Conservation (phyloP, 2,888 invertebrate species). For the Tubiluchus corallicola region DNA sequence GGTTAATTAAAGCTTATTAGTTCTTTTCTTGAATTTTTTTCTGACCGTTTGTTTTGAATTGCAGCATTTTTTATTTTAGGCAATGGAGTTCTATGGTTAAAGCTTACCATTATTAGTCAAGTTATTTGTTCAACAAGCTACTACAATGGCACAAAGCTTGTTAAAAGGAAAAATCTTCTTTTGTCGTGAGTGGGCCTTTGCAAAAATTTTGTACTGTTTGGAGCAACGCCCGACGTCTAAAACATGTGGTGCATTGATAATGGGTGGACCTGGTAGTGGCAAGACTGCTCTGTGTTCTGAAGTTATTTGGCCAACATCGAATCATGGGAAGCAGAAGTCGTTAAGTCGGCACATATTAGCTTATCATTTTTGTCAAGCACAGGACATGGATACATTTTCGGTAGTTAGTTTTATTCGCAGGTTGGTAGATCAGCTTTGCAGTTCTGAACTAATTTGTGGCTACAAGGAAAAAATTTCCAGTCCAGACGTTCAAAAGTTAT, state of each 20-base stretch:
- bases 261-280: slow-evolving; percentile 82
- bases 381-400: slow-evolving; percentile 42
- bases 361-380: slow-evolving; percentile 49
- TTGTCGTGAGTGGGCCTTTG: slow-evolving; percentile 87
- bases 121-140: no score
- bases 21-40: no score
- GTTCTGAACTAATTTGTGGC: slow-evolving; percentile 28
- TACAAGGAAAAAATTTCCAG: slow-evolving; percentile 61
- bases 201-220: slow-evolving; percentile 73
- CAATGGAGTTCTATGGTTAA: no score
- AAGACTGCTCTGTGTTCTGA: slow-evolving; percentile 44
- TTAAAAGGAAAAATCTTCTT: slow-evolving; percentile 46
- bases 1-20: no score
- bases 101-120: no score
- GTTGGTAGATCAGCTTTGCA: slow-evolving; percentile 55
- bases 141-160: background rate
- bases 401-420: slow-evolving; percentile 66
- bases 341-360: slow-evolving; percentile 61
- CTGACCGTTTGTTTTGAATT: no score
- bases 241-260: slow-evolving; percentile 66
- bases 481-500: slow-evolving; percentile 58
- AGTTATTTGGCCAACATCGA: slow-evolving; percentile 33
- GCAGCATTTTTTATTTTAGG: no score
- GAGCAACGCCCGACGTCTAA: slow-evolving; percentile 55
- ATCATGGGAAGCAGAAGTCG: slow-evolving; percentile 29